Conservation (phyloP, 2,113 vertebrate genomes). For the Salvelinus alpinus region DNA sequence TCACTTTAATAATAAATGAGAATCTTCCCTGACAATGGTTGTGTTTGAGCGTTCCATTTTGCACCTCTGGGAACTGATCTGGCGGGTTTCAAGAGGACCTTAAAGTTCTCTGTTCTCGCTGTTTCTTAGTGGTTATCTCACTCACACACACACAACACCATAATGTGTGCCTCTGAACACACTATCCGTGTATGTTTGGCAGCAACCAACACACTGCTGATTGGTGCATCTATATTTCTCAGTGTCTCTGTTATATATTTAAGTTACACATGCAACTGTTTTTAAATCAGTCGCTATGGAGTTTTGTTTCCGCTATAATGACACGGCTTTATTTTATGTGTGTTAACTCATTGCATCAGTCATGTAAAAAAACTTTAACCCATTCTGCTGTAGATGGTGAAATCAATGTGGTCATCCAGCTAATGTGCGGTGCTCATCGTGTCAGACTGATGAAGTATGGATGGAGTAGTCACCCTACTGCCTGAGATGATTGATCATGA, state of each 20-base stretch:
- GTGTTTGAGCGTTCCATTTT: background rate
- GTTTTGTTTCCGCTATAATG: no score
- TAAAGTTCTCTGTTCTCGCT: background rate
- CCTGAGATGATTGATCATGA: conserved; percentile 44
- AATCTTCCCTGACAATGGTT: conserved; percentile 10
- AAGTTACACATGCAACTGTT: no score
- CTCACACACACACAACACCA: no score
- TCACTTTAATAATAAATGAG: conserved; percentile 41
- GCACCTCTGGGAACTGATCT: background rate
- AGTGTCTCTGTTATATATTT: no score
- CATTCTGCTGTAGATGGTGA: background rate
- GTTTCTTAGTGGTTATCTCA: background rate
- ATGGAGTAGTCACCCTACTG: conserved; percentile 15
- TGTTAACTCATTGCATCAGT: background rate
- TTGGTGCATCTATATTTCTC: no score
- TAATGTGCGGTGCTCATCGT: background rate
- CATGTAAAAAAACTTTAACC: background rate
- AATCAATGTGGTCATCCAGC: background rate
- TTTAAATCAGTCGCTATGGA: no score
- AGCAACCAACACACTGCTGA: no score
- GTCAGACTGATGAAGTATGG: conserved; percentile 23
- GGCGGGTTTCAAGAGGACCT: background rate
- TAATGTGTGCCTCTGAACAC: no score
- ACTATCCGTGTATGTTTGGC: no score
- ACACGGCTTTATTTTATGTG: background rate